Evolutionary conservation across 1,140 invertebrate genomes (phyloP).

Genomic region (Helicorthomorpha holstii): DNA sequence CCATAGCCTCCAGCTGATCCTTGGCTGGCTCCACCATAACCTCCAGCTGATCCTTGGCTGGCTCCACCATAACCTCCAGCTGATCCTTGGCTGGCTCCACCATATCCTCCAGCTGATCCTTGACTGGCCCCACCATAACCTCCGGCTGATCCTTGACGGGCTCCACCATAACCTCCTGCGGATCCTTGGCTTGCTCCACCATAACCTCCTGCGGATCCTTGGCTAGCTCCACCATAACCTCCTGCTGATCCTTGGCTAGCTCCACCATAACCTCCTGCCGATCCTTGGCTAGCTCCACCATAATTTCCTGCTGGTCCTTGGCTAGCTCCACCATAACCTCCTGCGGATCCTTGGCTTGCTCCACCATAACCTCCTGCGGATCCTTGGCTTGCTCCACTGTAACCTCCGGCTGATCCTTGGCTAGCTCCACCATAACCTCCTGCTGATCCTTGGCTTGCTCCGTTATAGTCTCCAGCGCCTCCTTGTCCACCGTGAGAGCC

Average conservation of each 20-base stretch:
- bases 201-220: not conserved
- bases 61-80: not conserved
- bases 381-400: not conserved
- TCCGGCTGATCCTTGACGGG: not conserved
- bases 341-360: not conserved
- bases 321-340: not conserved
- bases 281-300: too few relatives aligned
- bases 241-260: too few relatives aligned
- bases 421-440: not conserved
- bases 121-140: not conserved
- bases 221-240: too few relatives aligned
- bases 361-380: not conserved
- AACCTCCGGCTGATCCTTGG: not conserved
- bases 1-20: not conserved
- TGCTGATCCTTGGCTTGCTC: not conserved
- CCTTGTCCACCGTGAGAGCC: conserved; percentile 4
- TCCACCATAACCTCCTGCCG: too few relatives aligned
- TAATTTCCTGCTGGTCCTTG: too few relatives aligned
- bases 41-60: not conserved
- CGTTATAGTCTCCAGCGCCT: not conserved
- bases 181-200: not conserved
- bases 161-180: not conserved
- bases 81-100: not conserved
- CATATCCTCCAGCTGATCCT: not conserved
- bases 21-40: not conserved